Conservation (phyloP, 2,113 vertebrate genomes). For the Oncorhynchus kisutch region DNA sequence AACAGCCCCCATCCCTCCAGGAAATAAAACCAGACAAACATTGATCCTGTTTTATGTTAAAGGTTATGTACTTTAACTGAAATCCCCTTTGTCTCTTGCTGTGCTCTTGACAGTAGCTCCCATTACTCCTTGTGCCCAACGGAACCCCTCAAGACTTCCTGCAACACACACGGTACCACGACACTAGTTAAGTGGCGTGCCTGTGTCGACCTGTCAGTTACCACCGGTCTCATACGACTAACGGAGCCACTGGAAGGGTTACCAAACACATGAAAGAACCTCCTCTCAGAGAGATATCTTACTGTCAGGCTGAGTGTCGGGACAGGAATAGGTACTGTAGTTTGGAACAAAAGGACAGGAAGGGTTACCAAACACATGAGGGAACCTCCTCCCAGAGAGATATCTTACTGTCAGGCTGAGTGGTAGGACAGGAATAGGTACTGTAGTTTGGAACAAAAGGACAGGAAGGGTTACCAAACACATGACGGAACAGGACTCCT, state of each 20-base stretch:
- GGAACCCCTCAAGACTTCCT: slow-evolving; percentile 43
- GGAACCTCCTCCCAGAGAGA: too few relatives aligned
- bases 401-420: too few relatives aligned
- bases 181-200: slow-evolving; percentile 39
- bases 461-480: too few relatives aligned
- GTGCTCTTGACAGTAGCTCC: slow-evolving; percentile 55
- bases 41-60: slow-evolving; percentile 42
- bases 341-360: too few relatives aligned
- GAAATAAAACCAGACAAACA: slow-evolving; percentile 34
- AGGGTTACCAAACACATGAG: too few relatives aligned
- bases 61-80: slow-evolving; percentile 52
- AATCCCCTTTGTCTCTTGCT: slow-evolving; percentile 51
- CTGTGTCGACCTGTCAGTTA: slow-evolving; percentile 50
- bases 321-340: too few relatives aligned
- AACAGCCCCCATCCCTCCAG: slow-evolving; percentile 1
- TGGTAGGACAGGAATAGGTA: too few relatives aligned
- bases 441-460: too few relatives aligned
- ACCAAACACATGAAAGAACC: background rate
- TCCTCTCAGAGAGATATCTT: too few relatives aligned
- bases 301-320: too few relatives aligned
- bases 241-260: slow-evolving; percentile 44
- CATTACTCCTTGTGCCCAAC: slow-evolving; percentile 52
- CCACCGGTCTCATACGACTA: slow-evolving; percentile 39
- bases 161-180: slow-evolving; percentile 46
- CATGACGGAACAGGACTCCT: too few relatives aligned